Evolutionary conservation across 2,888 invertebrate species (phyloP), one percentile per base, ranked within the genome.

Genomic region (Hydroisotoma schaefferi): DNA sequence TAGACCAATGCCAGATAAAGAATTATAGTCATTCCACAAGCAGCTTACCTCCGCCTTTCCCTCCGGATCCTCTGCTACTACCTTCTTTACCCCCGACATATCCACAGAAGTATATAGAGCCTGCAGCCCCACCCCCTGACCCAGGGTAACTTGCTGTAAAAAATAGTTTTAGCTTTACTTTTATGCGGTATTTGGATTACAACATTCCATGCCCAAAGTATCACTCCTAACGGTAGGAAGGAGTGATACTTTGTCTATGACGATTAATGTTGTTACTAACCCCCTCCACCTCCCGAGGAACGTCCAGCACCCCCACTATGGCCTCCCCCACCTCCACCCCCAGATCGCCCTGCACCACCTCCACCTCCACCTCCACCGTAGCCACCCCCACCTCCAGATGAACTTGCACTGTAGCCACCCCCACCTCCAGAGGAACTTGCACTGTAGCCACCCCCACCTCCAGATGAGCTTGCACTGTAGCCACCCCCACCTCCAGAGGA

Each of bases 61-160:
- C n/a, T n/a, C n/a, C n/a, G n/a, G n/a, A n/a, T 5, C 46, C 46
- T 23, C 25, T 23, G 33, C 33, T 15, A 8, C 46, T 25, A 23
- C 46, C 46, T 23, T 4, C 40, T 40, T 40, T 40, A 15, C 52
- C 23, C 22, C 52, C 52, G 12, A 52, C 28, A n/a, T 52, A 52
- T 18, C 52, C 52, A 22, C 52, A 52, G n/a, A 52, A 52, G 23
- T 52, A 52, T 18, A 52, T 52, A 2, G 52, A 23, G 4, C 52
- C 52, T 6, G 20, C 22, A 18, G 52, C 52, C 2, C 52, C 52
- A 8, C 49, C 49, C 10, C 49, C 49, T 4, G 22, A 23, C 5
- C 46, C 46, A 22, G n/a, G n/a, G 33, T 46, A 12, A 22, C 22
- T 12, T 46, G 12, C 12, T 6, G 15, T 33, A 10, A 6, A 15